Base-by-base conservation (phyloP, 2,797 vertebrate species). In the Enteromius trimaculatus region DNA sequence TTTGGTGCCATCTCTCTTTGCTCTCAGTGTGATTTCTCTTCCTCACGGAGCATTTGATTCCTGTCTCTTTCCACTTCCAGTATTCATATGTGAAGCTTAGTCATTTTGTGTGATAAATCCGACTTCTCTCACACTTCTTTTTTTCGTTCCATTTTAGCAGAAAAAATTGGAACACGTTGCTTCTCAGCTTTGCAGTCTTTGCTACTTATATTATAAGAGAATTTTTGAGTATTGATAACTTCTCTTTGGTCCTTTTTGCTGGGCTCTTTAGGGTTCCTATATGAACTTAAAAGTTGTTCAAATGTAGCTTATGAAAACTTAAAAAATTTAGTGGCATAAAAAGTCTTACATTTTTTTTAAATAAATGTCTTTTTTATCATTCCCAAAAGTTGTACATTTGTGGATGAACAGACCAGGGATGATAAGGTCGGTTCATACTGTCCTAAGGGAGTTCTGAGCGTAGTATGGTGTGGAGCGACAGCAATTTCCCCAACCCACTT, bases 11-110 rank as follows among this genome's bases (percentile, higher is more conserved):
- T 77, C 10, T 75, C 72, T 77, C 53, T 37, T 34, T 77, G 17
- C 69, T 74, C 21, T 75, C 76, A 62, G 19, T 81, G 19, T 42
- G 26, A 23, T 86, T 47, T 72, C 49, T 49, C 47, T 29, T 85
- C n/a, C 64, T 71, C 55, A 79, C 37, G 1, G 26, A 74, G 55
- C n/a, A 49, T 51, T 66, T 83, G 62, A 82, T 79, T 76, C 44
- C 31, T 13, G 58, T 39, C 16, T 76, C 23, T 37, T 69, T 76
- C n/a, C n/a, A 49, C 17, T 26, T 21, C 69, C 44, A 42, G 51
- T 65, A 65, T 76, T 49, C 39, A 68, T 79, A 39, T 72, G 9
- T 62, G 34, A 29, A 9, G 68, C 58, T 42, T 14, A 68, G 26
- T 76, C 49, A 58, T 68, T 85, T 66, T 70, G 19, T 69, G 3